phyloP scores from a whole-genome alignment of 2,113 vertebrate species.

The Forbesichthys papilliferus region DNA sequence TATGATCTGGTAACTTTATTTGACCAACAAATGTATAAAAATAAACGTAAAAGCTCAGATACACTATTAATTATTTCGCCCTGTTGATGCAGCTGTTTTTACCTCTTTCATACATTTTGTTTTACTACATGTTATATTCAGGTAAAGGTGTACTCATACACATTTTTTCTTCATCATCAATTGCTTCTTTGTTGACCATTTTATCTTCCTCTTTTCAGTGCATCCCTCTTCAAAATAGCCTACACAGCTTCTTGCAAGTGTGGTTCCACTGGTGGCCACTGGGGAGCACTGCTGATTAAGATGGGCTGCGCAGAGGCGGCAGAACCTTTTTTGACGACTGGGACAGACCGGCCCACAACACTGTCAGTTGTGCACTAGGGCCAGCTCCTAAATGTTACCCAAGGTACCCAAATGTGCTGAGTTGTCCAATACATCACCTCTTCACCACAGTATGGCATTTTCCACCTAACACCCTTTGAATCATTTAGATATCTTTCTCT shows the following conservation, averaged over 20 bases:
- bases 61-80: too few relatives aligned
- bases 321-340: conserved; percentile 35
- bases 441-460: conserved; percentile 66
- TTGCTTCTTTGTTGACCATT: too few relatives aligned
- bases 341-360: conserved; percentile 14
- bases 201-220: background rate
- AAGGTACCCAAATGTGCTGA: conserved; percentile 73
- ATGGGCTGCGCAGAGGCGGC: conserved; percentile 1
- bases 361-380: conserved; percentile 50
- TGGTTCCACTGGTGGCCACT: conserved; percentile 38
- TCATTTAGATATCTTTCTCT: conserved; percentile 40
- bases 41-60: too few relatives aligned
- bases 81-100: too few relatives aligned
- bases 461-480: conserved; percentile 42
- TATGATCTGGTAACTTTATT: too few relatives aligned
- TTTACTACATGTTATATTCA: too few relatives aligned
- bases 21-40: too few relatives aligned
- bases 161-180: too few relatives aligned
- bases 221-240: background rate
- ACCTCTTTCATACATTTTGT: background rate
- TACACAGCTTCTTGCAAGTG: background rate
- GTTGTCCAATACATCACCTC: conserved; percentile 51
- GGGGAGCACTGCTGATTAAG: conserved; percentile 65
- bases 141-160: too few relatives aligned
- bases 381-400: conserved; percentile 64